A percentile compares a stretch with the other conserved stretches of the same genome.
Evolutionary conservation across 2,888 invertebrate species (phyloP).

Genomic region (Drosophila glabriapex): DNA sequence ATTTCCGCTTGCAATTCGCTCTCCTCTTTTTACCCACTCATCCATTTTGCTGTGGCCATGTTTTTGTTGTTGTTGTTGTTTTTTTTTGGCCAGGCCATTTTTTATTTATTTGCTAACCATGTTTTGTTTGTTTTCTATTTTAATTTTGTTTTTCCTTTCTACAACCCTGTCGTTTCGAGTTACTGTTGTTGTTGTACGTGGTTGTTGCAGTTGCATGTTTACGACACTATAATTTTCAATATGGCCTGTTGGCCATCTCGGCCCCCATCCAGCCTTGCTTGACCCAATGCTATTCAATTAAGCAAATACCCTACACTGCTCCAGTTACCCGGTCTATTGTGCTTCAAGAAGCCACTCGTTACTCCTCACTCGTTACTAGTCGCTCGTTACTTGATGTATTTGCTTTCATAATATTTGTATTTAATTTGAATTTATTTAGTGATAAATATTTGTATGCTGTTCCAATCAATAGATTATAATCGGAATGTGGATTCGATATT

Average conservation of each 20-base stretch:
- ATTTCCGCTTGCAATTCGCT: conserved; percentile 72
- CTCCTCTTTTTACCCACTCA: neutral
- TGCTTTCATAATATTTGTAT: neutral
- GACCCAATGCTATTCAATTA: conserved; percentile 7
- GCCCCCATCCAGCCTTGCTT: neutral
- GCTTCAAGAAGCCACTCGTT: neutral
- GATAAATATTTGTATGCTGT: neutral
- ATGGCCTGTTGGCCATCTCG: conserved; percentile 31
- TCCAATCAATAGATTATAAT: neutral
- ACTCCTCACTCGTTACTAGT: neutral
- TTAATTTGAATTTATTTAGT: neutral
- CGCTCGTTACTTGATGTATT: neutral
- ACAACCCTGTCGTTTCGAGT: conserved; percentile 4
- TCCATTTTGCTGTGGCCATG: conserved; percentile 9
- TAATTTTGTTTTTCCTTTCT: conserved; percentile 50
- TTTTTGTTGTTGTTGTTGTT: conserved; percentile 16
- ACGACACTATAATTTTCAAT: conserved; percentile 77
- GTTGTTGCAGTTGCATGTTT: conserved; percentile 70
- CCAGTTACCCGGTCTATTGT: neutral
- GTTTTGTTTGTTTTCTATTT: conserved; percentile 68
- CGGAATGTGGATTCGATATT: neutral
- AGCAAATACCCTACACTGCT: conserved; percentile 22
- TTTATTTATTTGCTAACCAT: conserved; percentile 60
- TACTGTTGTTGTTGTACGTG: conserved; percentile 25
- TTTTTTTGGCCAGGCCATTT: conserved; percentile 29